Evolutionary conservation across 2,888 invertebrate genomes (phyloP).

Genomic region (Geophilus truncorum): DNA sequence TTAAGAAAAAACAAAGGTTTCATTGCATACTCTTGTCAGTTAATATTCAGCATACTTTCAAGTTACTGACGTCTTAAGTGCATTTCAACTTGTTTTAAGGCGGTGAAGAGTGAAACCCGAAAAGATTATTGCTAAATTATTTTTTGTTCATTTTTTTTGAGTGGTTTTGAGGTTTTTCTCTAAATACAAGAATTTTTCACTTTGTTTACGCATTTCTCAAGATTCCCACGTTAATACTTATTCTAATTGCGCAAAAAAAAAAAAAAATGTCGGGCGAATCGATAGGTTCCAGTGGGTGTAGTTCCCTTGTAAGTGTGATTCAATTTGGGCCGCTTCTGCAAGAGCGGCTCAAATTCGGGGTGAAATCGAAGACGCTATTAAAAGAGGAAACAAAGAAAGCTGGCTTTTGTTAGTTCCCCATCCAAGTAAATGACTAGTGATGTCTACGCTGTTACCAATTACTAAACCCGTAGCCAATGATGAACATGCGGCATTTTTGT

Average conservation of each 20-base stretch:
- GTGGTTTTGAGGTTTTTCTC: neutral
- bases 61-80: no score
- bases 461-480: slow-evolving; percentile 6
- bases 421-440: neutral
- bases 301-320: neutral
- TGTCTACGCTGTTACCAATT: neutral
- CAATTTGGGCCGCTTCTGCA: neutral
- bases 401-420: neutral
- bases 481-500: neutral
- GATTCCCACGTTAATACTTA: neutral
- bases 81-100: no score
- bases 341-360: neutral
- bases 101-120: no score
- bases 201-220: neutral
- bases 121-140: no score
- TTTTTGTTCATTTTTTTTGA: no score
- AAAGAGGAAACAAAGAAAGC: neutral
- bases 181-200: neutral
- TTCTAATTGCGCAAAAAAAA: neutral
- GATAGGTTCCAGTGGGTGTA: neutral
- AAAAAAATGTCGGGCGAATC: neutral
- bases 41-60: no score
- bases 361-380: slow-evolving; percentile 1
- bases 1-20: no score
- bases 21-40: no score